A percentile compares a stretch with the other conserved stretches of the same genome.
Evolutionary conservation across 37 sponge, comb jelly and placozoan species (phyloP).

Genomic region (Oscarella lobularis): DNA sequence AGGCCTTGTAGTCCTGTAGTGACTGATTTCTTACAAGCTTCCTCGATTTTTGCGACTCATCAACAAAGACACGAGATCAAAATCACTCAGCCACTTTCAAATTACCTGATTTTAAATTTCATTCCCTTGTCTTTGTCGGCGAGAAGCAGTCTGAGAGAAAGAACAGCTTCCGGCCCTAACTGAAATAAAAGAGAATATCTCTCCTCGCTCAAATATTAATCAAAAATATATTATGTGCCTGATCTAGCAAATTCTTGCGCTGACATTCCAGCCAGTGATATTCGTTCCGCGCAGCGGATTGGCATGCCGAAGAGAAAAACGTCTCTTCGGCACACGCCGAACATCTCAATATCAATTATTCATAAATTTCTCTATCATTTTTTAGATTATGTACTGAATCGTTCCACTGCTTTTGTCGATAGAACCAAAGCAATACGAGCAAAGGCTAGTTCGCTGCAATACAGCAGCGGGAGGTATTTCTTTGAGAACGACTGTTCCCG

Average conservation of each 20-base stretch:
- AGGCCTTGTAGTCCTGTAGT: no score
- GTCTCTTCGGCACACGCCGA: background rate
- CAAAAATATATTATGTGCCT: background rate
- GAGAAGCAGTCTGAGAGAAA: background rate
- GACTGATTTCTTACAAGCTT: no score
- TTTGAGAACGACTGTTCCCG: no score
- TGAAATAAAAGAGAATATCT: background rate
- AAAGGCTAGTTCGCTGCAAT: no score
- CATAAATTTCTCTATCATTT: no score
- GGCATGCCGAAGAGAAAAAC: background rate
- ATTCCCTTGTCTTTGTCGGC: background rate
- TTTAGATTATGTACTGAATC: no score
- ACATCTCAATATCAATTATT: no score
- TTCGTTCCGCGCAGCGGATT: background rate
- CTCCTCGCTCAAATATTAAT: background rate
- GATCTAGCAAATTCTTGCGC: background rate
- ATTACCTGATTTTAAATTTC: no score
- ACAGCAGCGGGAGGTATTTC: no score
- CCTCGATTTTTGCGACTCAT: slow-evolving; percentile 24
- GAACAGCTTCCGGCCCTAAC: background rate
- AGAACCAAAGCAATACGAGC: no score
- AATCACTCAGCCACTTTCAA: no score
- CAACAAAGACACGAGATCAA: slow-evolving; percentile 17
- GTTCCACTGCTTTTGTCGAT: background rate
- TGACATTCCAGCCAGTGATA: background rate